Percentiles rank a stretch among this genome's conserved stretches.
Conservation (phyloP, 2,113 vertebrate species). For the Rhea pennata region DNA sequence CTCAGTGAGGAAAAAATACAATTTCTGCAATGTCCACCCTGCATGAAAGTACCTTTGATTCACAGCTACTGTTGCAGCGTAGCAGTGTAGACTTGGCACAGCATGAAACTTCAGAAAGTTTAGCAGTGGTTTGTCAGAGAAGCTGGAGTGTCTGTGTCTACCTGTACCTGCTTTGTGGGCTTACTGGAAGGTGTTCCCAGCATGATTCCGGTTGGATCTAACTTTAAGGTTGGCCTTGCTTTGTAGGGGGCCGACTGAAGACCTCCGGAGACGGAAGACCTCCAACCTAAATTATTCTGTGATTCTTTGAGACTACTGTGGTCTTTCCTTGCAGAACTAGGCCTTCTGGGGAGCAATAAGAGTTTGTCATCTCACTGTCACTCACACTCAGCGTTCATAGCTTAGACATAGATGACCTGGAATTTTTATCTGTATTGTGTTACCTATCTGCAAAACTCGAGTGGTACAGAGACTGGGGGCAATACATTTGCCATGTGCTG, state of each 20-base stretch:
- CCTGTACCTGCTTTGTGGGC: neutral
- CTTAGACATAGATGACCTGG: no score
- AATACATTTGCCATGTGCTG: neutral
- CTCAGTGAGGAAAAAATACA: neutral
- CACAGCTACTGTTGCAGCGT: neutral
- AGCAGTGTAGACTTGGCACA: neutral
- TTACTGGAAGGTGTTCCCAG: neutral
- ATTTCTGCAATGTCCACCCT: neutral
- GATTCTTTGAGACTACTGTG: neutral
- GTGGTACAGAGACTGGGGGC: neutral
- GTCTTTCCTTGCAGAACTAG: neutral
- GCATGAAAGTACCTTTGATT: neutral
- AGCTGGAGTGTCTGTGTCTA: neutral
- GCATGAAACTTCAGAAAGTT: neutral
- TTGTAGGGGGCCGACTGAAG: neutral
- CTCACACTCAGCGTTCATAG: no score
- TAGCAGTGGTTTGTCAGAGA: neutral
- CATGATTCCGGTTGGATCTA: neutral
- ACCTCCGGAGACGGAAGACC: neutral
- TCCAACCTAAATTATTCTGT: neutral
- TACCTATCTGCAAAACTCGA: neutral
- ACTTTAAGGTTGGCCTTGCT: neutral
- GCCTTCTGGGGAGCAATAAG: neutral
- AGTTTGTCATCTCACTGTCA: neutral
- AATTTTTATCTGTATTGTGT: neutral